Conservation (phyloP, 1,140 invertebrate genomes). For the Macrosteles quadrilineatus region DNA sequence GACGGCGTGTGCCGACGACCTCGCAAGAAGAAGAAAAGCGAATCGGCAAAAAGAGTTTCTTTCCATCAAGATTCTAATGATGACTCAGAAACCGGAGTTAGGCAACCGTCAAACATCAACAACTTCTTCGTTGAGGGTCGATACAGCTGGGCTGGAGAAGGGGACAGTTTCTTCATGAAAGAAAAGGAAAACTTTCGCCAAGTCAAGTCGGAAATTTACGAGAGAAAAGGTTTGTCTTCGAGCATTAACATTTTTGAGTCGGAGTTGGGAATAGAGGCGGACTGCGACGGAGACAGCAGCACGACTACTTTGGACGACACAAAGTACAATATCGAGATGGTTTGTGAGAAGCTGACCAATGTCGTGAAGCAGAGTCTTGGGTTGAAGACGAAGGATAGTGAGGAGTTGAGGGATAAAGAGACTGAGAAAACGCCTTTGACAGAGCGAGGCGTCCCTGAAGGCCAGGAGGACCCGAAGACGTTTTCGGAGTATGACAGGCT, state of each 20-base stretch:
- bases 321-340: constrained; percentile 9
- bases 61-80: constrained; percentile 74
- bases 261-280: constrained; percentile 36
- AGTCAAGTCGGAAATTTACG: constrained; percentile 51
- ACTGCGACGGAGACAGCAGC: constrained; percentile 13
- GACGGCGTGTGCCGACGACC: constrained; percentile 48
- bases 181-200: constrained; percentile 44
- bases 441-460: constrained; percentile 55
- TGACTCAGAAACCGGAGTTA: neutral
- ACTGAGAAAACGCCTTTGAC: constrained; percentile 9
- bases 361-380: constrained; percentile 19
- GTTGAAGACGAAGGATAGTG: constrained; percentile 33
- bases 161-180: constrained; percentile 53
- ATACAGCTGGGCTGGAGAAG: constrained; percentile 78
- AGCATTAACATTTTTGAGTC: constrained; percentile 47
- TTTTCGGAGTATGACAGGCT: constrained; percentile 1
- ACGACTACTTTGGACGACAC: constrained; percentile 20
- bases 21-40: constrained; percentile 60
- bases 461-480: constrained; percentile 55
- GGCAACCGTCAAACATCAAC: neutral
- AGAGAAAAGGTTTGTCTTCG: constrained; percentile 44
- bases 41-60: constrained; percentile 68
- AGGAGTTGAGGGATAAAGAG: too few species aligned
- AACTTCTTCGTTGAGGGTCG: constrained; percentile 61
- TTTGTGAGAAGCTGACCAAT: constrained; percentile 24